Conservation (phyloP, 2,113 vertebrate species). For the Chaetodon auriga region DNA sequence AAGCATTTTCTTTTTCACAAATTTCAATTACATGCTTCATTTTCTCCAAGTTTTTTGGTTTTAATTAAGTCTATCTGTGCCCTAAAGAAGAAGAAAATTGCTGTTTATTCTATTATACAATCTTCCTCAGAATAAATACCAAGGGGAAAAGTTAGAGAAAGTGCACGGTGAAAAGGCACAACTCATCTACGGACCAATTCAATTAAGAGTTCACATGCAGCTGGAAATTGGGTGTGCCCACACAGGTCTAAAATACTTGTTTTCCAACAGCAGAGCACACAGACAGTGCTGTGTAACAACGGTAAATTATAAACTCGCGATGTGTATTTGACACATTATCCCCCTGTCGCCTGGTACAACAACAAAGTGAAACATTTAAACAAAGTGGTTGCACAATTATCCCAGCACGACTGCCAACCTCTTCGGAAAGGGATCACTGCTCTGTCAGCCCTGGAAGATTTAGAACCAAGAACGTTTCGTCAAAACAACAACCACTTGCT, state of each 20-base stretch:
- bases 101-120: neutral
- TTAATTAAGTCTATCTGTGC: neutral
- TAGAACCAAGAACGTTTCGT: constrained; percentile 60
- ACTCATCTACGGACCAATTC: constrained; percentile 25
- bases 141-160: neutral
- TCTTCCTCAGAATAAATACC: neutral
- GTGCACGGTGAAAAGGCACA: neutral
- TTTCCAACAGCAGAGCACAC: constrained; percentile 58
- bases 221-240: constrained; percentile 55
- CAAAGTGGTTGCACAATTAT: constrained; percentile 73
- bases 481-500: constrained; percentile 53
- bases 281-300: constrained; percentile 34
- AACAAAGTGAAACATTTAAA: constrained; percentile 68
- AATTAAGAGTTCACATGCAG: constrained; percentile 41
- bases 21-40: neutral
- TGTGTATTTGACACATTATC: constrained; percentile 63
- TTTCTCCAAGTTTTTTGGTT: neutral
- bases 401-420: constrained; percentile 58
- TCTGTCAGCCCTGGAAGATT: constrained; percentile 51
- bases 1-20: neutral
- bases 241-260: constrained; percentile 47
- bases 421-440: constrained; percentile 53
- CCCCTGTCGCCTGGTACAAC: constrained; percentile 24
- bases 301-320: constrained; percentile 59
- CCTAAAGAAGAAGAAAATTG: neutral